Evolutionary conservation across 2,888 invertebrate species (phyloP), one percentile per base, ranked within the genome.

Genomic region (Eupithecia insigniata): DNA sequence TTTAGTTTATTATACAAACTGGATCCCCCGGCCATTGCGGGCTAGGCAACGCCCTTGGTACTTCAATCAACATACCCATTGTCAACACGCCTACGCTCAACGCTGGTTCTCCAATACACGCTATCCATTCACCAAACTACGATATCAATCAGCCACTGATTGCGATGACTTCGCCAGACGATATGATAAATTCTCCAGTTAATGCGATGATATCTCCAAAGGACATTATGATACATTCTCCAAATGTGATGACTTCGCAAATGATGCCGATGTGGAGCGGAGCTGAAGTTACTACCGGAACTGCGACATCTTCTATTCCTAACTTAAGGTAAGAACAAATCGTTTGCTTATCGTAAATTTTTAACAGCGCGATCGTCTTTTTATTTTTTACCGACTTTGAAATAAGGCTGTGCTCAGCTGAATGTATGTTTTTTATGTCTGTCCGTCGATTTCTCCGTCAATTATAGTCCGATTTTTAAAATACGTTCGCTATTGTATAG

Each of bases 1-100:
- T 69, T 68, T 64, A 78, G 77, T 51, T 74, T 28, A 77, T 81
- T 64, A 60, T 81, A 34, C 69, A 73, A 28, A 69, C 65, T 74
- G 18, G 43, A 65, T 79, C 82, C 2, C 78, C 82, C 0, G 76
- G 76, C 51, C 80, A 84, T n/a, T 86, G 85, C 36, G 85, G 83
- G 4, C 74, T 87, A n/a, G 85, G 76, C 5, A 83, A 74, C 39
- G 87, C 87, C 0, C 74, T 81, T 58, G 76, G 74, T 36, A 74
- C 72, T 6, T 71, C 68, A 0, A 61, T 70, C 18, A 66, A 67
- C 28, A 51, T 69, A 18, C 62, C 72, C 0, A 68, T n/a, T n/a
- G n/a, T n/a, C 26, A 55, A 26, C n/a, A n/a, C n/a, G n/a, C n/a
- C n/a, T n/a, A n/a, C n/a, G n/a, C n/a, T 14, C 5, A 55, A 55